Base-by-base conservation (phyloP, 2,113 vertebrate species). In the Romanogobio albipinnatus region DNA sequence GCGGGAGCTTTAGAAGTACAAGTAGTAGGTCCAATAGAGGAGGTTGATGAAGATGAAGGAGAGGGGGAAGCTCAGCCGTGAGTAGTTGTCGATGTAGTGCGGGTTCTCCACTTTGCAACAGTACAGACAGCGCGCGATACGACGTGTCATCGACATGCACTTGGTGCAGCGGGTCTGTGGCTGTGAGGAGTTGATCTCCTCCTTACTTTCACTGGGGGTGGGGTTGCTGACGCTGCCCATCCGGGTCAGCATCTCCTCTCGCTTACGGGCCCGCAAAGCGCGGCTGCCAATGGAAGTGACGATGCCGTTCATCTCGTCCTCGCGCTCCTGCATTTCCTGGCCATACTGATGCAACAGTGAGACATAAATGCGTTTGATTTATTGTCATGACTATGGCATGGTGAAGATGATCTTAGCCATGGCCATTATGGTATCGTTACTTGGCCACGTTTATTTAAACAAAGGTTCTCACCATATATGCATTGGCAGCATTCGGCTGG, bases 41-140 rank as follows among this genome's bases (percentile, higher is more conserved):
- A 97, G 92, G 92, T 98, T 98, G 86, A 98, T 96, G 47, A 96
- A 90, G 85, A 97, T 94, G 83, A 97, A 98, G 22, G 96, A 96
- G 58, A 97, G 91, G 0, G 96, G 96, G 88, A 98, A 98, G 83
- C 95, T 94, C 91, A 96, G 92, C 76, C 96, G 94, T 76, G 96
- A 96, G 15, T 98, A 97, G 92, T 97, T 97, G 92, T 97, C 97
- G 93, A 98, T 97, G 92, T 97, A 95, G 88, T 98, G 96, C 15
- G 96, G 97, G 90, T 97, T 97, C 91, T 96, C 93, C 86, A 97
- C 92, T 29, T 87, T 95, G 89, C 96, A 97, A 85, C 95, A 97
- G 88, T 93, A 91, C 86, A 95, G 89, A 81, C 94, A 90, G 70
- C 94, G 93, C 26, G 91, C 87, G 36, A 96, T 89, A 91, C 94